Conservation (phyloP, 2,888 invertebrate genomes). For the Papilio elwesi region DNA sequence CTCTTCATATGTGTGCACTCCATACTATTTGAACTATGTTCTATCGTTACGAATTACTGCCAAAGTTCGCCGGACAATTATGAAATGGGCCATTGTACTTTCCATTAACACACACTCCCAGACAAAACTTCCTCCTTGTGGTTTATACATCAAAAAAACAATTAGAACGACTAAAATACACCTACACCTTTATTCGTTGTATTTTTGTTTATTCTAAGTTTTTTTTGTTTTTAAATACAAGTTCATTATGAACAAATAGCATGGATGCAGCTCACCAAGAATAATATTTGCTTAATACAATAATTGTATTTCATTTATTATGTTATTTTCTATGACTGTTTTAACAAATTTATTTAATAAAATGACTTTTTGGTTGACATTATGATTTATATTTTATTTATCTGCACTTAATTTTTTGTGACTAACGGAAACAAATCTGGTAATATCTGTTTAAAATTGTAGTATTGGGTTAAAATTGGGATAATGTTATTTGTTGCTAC, state of each 20-base stretch:
- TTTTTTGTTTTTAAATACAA: constrained; percentile 1
- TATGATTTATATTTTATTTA: background rate
- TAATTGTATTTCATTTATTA: background rate
- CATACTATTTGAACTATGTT: too few relatives aligned
- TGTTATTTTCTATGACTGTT: background rate
- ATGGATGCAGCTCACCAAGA: background rate
- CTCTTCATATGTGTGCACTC: too few relatives aligned
- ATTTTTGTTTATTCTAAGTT: background rate
- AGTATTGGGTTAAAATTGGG: constrained; percentile 3
- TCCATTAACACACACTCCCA: background rate
- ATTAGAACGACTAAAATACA: background rate
- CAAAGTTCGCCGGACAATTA: background rate
- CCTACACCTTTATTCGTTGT: background rate
- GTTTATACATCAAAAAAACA: background rate
- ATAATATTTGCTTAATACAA: background rate
- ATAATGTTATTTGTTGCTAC: background rate
- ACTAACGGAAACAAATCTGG: constrained; percentile 1
- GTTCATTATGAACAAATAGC: background rate
- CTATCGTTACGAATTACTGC: too few relatives aligned
- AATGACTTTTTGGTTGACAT: background rate
- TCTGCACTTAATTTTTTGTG: constrained; percentile 11
- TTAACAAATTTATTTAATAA: background rate
- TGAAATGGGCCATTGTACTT: background rate
- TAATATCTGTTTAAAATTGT: background rate
- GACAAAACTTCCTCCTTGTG: background rate